phyloP scores from a whole-genome alignment of 2,113 vertebrate genomes.

The Chamaetylas fuelleborni region DNA sequence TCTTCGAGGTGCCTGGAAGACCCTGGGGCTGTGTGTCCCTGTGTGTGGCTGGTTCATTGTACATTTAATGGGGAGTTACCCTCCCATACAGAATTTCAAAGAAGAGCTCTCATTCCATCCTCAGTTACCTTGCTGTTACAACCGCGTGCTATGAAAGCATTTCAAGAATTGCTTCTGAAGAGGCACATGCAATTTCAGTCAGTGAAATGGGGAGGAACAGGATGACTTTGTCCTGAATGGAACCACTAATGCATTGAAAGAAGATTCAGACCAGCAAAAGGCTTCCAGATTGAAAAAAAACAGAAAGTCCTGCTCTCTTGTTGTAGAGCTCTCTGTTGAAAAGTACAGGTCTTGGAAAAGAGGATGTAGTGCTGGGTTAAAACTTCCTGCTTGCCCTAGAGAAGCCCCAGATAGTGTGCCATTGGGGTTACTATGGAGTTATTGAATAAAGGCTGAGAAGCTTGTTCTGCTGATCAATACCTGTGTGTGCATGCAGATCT shows the following conservation, averaged over 20 bases:
- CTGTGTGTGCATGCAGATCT: not conserved
- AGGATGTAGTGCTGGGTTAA: not conserved
- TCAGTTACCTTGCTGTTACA: not conserved
- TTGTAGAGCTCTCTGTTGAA: not conserved
- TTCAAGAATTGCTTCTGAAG: not conserved
- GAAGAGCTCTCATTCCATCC: not conserved
- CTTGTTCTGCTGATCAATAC: conserved; percentile 10
- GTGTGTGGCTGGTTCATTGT: not conserved
- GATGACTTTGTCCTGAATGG: not conserved
- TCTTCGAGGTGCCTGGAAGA: not conserved
- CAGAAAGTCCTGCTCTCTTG: accelerated
- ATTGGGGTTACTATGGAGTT: conserved; percentile 26
- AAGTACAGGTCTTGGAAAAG: not conserved
- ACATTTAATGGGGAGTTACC: not conserved
- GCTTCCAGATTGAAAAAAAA: not conserved
- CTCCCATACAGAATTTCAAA: not conserved
- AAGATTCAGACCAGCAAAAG: not conserved
- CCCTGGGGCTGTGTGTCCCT: not conserved
- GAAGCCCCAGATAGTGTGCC: not conserved
- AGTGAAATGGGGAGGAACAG: not conserved
- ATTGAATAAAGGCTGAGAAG: conserved; percentile 1
- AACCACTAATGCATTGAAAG: not conserved
- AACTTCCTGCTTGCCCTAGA: not conserved
- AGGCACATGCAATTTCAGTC: not conserved
- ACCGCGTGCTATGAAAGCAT: not conserved